phyloP scores from a whole-genome alignment of 2,113 vertebrate species.

The Lanius collurio region DNA sequence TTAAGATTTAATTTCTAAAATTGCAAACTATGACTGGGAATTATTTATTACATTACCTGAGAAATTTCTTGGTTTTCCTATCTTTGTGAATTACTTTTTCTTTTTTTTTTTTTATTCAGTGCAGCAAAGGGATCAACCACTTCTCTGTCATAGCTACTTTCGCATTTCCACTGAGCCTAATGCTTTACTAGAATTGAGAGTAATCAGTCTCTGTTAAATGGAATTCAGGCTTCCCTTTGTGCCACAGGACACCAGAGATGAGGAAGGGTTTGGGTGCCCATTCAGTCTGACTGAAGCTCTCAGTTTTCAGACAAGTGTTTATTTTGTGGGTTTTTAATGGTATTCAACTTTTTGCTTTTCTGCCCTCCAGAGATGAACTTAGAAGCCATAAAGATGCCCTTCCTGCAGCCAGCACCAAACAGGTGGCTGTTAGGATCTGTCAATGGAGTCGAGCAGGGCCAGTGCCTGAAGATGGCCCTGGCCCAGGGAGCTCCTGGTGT shows the following conservation, averaged over 20 bases:
- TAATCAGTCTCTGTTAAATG: too few relatives aligned
- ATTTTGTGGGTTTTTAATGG: neutral
- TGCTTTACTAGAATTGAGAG: neutral
- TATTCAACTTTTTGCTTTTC: neutral
- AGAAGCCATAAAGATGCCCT: neutral
- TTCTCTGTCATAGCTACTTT: neutral
- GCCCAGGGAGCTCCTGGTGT: neutral
- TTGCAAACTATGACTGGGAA: neutral
- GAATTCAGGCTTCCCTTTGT: neutral
- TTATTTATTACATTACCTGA: neutral
- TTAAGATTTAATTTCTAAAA: neutral
- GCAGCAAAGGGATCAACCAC: neutral
- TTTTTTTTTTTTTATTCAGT: neutral
- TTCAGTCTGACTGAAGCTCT: neutral
- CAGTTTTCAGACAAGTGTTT: neutral
- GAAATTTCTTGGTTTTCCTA: neutral
- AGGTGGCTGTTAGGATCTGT: neutral
- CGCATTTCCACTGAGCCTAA: neutral
- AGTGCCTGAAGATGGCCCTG: neutral
- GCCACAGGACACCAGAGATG: rapidly evolving
- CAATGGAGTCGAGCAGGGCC: too few relatives aligned
- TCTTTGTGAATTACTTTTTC: neutral
- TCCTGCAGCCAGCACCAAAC: neutral
- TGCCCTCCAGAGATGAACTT: neutral
- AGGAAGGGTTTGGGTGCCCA: neutral